Conservation (phyloP, 2,888 invertebrate species). For the Caenorhabditis angaria region DNA sequence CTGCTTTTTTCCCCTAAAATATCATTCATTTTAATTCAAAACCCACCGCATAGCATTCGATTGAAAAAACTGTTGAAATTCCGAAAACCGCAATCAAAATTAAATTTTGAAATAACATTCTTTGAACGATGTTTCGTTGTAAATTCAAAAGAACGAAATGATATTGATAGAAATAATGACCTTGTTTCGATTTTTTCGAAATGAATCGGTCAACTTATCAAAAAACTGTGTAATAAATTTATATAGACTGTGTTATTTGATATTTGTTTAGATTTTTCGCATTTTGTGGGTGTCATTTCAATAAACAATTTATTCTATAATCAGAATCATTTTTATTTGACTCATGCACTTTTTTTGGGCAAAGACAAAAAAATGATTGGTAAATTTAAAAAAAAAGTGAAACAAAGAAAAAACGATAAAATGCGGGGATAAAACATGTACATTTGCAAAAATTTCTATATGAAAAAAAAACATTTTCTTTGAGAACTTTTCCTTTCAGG, state of each 20-base stretch:
- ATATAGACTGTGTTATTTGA: neutral
- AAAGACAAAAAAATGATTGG: neutral
- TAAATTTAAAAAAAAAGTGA: neutral
- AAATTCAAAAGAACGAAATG: neutral
- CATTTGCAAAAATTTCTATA: neutral
- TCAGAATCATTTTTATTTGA: neutral
- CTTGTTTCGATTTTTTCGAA: neutral
- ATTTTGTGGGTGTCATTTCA: neutral
- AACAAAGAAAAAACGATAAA: neutral
- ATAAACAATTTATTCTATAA: neutral
- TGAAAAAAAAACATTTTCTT: neutral
- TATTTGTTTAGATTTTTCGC: slow-evolving; percentile 1
- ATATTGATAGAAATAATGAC: neutral
- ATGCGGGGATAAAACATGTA: neutral
- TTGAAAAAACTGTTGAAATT: slow-evolving; percentile 1
- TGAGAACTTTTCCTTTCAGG: slow-evolving; percentile 1
- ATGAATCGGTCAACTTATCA: neutral
- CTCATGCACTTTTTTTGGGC: neutral
- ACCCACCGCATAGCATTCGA: slow-evolving; percentile 32
- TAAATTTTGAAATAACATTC: neutral
- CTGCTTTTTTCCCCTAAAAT: neutral
- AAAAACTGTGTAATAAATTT: neutral
- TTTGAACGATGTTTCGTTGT: neutral
- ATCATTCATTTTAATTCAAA: neutral
- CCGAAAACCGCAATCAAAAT: neutral